These are phyloP conservation scores for Nephila pilipes DNA, from an alignment of 1,140 invertebrate genomes.

Conservation along the genomic window DNA sequence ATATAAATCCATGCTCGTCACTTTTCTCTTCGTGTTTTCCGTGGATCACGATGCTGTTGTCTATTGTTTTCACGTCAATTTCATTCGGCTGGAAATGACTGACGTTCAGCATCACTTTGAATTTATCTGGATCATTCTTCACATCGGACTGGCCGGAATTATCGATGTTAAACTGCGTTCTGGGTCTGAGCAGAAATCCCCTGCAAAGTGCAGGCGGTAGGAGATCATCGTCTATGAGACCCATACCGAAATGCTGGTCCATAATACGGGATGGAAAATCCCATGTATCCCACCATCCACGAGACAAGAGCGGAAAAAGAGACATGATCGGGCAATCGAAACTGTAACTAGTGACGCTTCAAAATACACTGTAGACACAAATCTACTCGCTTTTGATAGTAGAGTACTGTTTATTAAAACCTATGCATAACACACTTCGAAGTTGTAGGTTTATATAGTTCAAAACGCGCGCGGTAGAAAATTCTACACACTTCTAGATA, in stretches of 20 bases:
- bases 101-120: conserved; percentile 55
- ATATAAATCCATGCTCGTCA: conserved; percentile 87
- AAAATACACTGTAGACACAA: neutral
- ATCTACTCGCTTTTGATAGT: neutral
- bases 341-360: neutral
- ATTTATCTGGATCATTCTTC: neutral
- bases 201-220: conserved; percentile 59
- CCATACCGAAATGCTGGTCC: conserved; percentile 79
- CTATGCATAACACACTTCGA: too few species aligned
- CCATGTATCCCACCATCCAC: conserved; percentile 63
- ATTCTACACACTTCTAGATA: too few species aligned
- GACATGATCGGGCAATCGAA: neutral
- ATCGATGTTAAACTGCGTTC: conserved; percentile 40
- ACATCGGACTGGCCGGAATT: conserved; percentile 13
- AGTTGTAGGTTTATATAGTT: too few species aligned
- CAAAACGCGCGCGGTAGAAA: too few species aligned
- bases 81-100: conserved; percentile 32
- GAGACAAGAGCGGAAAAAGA: neutral
- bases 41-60: conserved; percentile 80
- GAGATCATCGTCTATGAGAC: conserved; percentile 78
- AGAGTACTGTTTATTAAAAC: neutral
- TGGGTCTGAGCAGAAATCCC: conserved; percentile 74
- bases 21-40: conserved; percentile 80
- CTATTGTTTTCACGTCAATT: conserved; percentile 79
- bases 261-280: conserved; percentile 76